phyloP scores from a whole-genome alignment of 2,888 invertebrate genomes.

The Unio delphinus region DNA sequence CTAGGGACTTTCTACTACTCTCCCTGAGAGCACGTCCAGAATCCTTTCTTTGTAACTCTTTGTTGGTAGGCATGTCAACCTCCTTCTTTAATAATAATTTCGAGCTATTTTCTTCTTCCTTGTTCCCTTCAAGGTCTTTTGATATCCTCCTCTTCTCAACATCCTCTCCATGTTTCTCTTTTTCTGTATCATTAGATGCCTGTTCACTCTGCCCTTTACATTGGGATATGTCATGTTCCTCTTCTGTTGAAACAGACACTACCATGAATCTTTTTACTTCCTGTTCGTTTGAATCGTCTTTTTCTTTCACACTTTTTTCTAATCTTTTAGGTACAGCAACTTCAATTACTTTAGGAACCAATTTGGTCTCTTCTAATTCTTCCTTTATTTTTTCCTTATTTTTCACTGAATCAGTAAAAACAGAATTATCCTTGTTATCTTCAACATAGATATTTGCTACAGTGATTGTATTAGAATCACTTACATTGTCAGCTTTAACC shows the following conservation, averaged over 20 bases:
- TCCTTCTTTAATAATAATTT: too few species aligned
- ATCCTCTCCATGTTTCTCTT: neutral
- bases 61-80: too few species aligned
- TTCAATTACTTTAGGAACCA: too few species aligned
- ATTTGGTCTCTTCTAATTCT: conserved; percentile 1
- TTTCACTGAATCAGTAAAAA: neutral
- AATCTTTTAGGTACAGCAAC: conserved; percentile 7
- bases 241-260: too few species aligned
- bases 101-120: neutral
- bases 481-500: neutral
- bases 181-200: neutral
- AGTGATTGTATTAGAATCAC: neutral
- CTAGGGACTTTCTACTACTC: too few species aligned
- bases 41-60: too few species aligned
- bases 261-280: conserved; percentile 10
- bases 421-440: too few species aligned
- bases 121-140: neutral
- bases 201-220: neutral
- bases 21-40: too few species aligned
- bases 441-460: too few species aligned
- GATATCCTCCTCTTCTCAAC: neutral
- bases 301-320: conserved; percentile 7
- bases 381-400: conserved; percentile 2
- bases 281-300: conserved; percentile 7
- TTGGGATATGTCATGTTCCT: neutral